Percentiles rank a stretch among this genome's conserved stretches.
Conservation (phyloP, 2,113 vertebrate genomes). For the zebrafish (Danio rerio) region DNA sequence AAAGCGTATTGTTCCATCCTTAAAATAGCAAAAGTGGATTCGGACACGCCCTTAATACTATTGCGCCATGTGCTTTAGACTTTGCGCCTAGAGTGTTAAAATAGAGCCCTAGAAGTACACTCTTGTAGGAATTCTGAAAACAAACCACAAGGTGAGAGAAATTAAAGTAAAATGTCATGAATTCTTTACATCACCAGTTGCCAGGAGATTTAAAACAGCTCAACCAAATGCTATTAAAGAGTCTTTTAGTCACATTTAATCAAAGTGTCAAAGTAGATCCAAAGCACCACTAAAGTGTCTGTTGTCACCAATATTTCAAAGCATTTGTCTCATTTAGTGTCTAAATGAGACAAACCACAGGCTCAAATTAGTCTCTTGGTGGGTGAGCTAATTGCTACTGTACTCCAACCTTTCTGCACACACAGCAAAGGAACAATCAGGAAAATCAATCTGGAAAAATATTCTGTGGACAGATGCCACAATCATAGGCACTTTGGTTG, state of each 20-base stretch:
- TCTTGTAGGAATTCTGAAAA: not conserved
- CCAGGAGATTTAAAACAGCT: not conserved
- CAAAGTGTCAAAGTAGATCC: not conserved
- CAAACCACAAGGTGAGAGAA: not conserved
- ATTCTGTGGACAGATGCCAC: too few species aligned
- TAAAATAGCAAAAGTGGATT: too few species aligned
- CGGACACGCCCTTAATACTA: too few species aligned
- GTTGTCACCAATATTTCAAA: not conserved
- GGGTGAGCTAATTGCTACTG: constrained; percentile 30
- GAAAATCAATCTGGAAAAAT: too few species aligned
- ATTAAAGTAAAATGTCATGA: not conserved
- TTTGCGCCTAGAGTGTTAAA: too few species aligned
- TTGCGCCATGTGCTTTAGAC: too few species aligned
- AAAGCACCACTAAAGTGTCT: constrained; percentile 1
- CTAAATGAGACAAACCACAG: constrained; percentile 20
- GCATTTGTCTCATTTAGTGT: constrained; percentile 9
- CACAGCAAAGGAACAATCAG: not conserved
- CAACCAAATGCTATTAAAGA: not conserved
- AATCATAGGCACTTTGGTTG: too few species aligned
- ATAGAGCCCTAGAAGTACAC: too few species aligned
- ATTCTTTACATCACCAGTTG: not conserved
- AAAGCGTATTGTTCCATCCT: too few species aligned
- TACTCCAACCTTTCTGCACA: not conserved
- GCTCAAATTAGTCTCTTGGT: constrained; percentile 13
- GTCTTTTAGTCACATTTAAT: not conserved